Base-by-base conservation (phyloP, 2,113 vertebrate genomes). In the Sylvilagus bachmani region DNA sequence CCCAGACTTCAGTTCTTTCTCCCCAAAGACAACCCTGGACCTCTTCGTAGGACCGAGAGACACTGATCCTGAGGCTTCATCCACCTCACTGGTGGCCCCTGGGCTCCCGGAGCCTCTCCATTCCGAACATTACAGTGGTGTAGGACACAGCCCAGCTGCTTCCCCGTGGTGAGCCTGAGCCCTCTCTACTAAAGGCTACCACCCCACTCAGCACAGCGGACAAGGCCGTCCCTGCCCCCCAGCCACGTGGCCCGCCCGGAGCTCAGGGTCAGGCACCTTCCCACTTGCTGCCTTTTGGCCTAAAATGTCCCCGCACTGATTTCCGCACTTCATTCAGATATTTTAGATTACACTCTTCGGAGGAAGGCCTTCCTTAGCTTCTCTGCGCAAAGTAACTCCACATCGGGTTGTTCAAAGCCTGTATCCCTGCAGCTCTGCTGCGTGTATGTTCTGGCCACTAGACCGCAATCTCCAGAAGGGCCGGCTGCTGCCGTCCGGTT, bases 171-270 rank as follows among this genome's bases (percentile, higher is more conserved):
- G 25, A 36, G 27, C 75, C 24, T 1, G 36, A 51, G 66, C 55
- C 8, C 1, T 66, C 49, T 61, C 49, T 25, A 53, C 1, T 0
- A 44, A 87, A 81, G 90, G 67, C 49, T 62, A 62, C 11, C 10
- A 4, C 22, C 6, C 58, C 0, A n/a, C 33, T 64, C 19, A 2
- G n/a, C 53, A 7, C 14, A 53, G 88, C 51, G 25, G 0, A 0
- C 0, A 6, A 33, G 44, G 44, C 44, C 7, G 44, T 44, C 44
- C 38, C 31, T 55, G 61, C 83, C 36, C n/a, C 24, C 27, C 69
- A n/a, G 81, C 62, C 61, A 7, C 0, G 0, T 5, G 27, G 44
- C 71, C 31, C 19, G 7, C 21, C 7, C 33, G 22, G n/a, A 17
- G 66, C 61, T 75, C 80, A 83, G 29, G 22, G 91, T 24, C 69